A percentile compares a stretch with the other conserved stretches of the same genome.
Evolutionary conservation across 2,888 invertebrate genomes (phyloP).

Genomic region (Ophion obscuratus): DNA sequence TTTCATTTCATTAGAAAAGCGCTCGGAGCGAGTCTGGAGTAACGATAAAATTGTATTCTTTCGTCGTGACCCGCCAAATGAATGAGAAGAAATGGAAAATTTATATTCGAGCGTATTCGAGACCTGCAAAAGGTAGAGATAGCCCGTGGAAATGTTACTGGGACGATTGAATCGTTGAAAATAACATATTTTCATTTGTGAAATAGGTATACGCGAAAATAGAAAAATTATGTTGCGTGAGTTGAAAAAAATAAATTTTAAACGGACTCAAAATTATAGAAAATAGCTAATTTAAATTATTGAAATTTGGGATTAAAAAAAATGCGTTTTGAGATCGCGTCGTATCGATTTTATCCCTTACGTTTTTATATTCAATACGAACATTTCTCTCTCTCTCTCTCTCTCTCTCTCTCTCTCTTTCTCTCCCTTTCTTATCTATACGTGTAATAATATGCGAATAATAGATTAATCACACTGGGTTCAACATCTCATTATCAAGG

Average conservation of each 20-base stretch:
- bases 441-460: slow-evolving; percentile 63
- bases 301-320: neutral
- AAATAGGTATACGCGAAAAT: neutral
- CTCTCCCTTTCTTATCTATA: slow-evolving; percentile 43
- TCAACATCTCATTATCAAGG: slow-evolving; percentile 70
- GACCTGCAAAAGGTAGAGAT: too few species aligned
- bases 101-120: neutral
- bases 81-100: slow-evolving; percentile 3
- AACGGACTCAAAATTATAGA: slow-evolving; percentile 5
- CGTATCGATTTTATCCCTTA: too few species aligned
- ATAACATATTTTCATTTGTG: slow-evolving; percentile 20
- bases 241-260: slow-evolving; percentile 17
- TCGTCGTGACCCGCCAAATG: neutral
- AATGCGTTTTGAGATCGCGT: too few species aligned
- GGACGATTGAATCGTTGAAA: slow-evolving; percentile 26
- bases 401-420: slow-evolving; percentile 23
- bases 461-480: slow-evolving; percentile 72
- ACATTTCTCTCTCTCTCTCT: neutral
- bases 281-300: slow-evolving; percentile 16
- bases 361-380: neutral
- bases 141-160: neutral
- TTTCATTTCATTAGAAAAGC: slow-evolving; percentile 8
- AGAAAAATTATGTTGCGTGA: slow-evolving; percentile 29
- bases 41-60: neutral
- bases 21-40: slow-evolving; percentile 7